Evolutionary conservation across 1,140 invertebrate genomes (phyloP).

Genomic region (Anastatus disparis): DNA sequence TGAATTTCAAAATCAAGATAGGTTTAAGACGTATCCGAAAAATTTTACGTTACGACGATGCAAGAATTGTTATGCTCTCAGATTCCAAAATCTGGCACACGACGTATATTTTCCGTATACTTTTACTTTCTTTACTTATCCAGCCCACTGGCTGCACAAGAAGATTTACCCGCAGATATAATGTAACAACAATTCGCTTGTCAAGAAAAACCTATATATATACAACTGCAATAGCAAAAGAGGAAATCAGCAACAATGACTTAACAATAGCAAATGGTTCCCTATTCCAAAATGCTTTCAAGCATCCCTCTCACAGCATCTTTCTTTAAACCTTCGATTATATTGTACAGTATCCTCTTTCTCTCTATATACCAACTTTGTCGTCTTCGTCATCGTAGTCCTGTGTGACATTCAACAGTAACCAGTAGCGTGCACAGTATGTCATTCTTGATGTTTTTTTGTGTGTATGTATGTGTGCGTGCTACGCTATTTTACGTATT

Average conservation of each 20-base stretch:
- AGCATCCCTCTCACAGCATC: not conserved
- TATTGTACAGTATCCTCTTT: no score
- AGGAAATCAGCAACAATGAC: constrained; percentile 56
- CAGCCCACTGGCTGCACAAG: not conserved
- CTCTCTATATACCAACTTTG: no score
- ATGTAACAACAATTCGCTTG: no score
- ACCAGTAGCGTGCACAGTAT: no score
- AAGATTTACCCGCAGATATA: constrained; percentile 25
- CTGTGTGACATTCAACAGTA: constrained; percentile 44
- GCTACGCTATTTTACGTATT: constrained; percentile 46
- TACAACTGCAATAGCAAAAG: not conserved
- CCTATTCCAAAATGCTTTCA: not conserved
- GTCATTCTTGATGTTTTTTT: constrained; percentile 43
- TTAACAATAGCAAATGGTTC: constrained; percentile 45
- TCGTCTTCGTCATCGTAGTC: constrained; percentile 46
- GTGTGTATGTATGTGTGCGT: constrained; percentile 41
- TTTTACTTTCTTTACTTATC: no score
- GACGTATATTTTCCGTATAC: no score
- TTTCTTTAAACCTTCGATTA: not conserved
- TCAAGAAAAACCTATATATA: no score
- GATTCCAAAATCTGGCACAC: no score
- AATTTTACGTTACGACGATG: no score
- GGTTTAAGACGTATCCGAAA: no score
- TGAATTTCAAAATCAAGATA: no score
- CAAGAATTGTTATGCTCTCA: no score